phyloP scores from a whole-genome alignment of 1,140 invertebrate species.

The Hylaeus anthracinus region DNA sequence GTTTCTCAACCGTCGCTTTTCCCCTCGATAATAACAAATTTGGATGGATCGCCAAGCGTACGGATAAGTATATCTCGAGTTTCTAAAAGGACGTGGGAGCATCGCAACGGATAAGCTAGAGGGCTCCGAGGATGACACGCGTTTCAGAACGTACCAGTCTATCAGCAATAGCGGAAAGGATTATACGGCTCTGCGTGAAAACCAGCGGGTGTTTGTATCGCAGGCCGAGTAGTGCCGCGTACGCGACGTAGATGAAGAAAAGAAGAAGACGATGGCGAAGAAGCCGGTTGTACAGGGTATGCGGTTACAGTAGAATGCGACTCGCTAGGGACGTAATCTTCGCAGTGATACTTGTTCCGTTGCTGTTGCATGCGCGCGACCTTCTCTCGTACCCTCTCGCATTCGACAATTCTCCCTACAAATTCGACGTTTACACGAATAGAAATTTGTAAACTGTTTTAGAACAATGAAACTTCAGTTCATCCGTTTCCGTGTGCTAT shows the following conservation, averaged over 20 bases:
- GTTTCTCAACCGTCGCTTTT: too few relatives aligned
- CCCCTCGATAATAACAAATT: too few relatives aligned
- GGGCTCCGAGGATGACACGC: too few relatives aligned
- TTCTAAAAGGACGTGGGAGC: too few relatives aligned
- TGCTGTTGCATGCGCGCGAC: constrained; percentile 1
- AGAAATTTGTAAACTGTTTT: too few relatives aligned
- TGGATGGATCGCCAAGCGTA: too few relatives aligned
- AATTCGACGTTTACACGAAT: background rate
- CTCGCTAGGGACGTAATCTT: constrained; percentile 34
- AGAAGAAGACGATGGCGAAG: constrained; percentile 18
- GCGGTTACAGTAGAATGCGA: constrained; percentile 43
- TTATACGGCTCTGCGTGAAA: constrained; percentile 11
- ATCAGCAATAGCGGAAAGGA: background rate
- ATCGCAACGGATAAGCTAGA: too few relatives aligned
- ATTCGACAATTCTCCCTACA: too few relatives aligned
- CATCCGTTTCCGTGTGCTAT: background rate
- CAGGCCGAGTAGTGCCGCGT: constrained; percentile 10
- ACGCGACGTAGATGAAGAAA: constrained; percentile 14
- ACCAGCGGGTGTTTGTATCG: background rate
- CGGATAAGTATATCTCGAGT: too few relatives aligned
- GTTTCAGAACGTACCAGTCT: background rate
- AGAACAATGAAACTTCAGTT: too few relatives aligned
- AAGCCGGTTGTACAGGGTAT: constrained; percentile 54
- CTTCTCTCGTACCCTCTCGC: background rate
- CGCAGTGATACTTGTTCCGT: constrained; percentile 24